A percentile compares a stretch with the other conserved stretches of the same genome.
phyloP scores from a whole-genome alignment of 35 echinoderm and acorn worm genomes.

The Antedon bifida region DNA sequence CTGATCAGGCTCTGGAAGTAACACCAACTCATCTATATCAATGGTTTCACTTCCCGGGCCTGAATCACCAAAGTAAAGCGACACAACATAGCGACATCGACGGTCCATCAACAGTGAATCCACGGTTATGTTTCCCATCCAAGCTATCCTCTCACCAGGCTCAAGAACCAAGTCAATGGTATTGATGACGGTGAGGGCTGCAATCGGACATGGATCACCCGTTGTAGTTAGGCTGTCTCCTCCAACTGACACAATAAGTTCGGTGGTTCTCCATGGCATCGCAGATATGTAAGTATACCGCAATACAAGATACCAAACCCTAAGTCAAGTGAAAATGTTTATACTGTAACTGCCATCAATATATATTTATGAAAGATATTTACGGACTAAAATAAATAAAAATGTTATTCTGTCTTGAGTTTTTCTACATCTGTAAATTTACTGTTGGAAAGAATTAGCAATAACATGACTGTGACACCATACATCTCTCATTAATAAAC shows the following conservation, averaged over 20 bases:
- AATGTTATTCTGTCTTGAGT: neutral
- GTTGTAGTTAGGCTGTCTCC: neutral
- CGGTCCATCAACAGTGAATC: slow-evolving; percentile 8
- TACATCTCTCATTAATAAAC: no score
- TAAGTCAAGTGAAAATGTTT: neutral
- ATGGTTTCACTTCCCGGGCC: neutral
- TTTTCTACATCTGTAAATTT: no score
- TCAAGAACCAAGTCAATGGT: slow-evolving; percentile 15
- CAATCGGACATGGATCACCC: neutral
- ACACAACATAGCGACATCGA: slow-evolving; percentile 35
- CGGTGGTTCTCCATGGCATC: slow-evolving; percentile 11
- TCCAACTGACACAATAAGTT: slow-evolving; percentile 13
- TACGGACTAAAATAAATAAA: neutral
- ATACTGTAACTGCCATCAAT: no score
- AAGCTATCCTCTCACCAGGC: slow-evolving; percentile 20
- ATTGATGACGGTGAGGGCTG: neutral
- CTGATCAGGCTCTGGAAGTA: slow-evolving; percentile 37
- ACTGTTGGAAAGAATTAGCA: no score
- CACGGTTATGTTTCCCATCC: neutral
- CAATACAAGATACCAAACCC: slow-evolving; percentile 25
- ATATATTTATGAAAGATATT: no score
- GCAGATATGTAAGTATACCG: slow-evolving; percentile 47
- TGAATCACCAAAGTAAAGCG: slow-evolving; percentile 5
- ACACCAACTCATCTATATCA: slow-evolving; percentile 42
- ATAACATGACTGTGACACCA: no score